phyloP scores from a whole-genome alignment of 2,888 invertebrate species.

The Branchinecta sandiegonensis region DNA sequence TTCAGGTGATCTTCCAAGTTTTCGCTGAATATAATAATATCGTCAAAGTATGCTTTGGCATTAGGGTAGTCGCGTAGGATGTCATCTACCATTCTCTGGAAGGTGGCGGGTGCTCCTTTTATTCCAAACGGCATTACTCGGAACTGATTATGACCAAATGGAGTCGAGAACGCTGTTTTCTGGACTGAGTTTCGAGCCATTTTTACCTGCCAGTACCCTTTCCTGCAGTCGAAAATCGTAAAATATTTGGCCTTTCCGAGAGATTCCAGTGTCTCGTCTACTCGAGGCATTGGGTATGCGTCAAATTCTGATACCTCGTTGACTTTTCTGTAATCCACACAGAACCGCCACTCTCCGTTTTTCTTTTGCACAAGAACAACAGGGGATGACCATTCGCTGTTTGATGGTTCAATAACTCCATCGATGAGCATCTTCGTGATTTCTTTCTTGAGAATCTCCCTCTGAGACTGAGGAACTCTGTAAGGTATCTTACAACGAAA shows the following conservation, averaged over 20 bases:
- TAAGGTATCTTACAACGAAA: no score
- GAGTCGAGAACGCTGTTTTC: constrained; percentile 31
- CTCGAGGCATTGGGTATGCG: constrained; percentile 31
- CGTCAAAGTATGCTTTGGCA: no score
- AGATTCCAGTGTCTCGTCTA: constrained; percentile 29
- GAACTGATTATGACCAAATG: constrained; percentile 30
- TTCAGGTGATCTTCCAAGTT: no score
- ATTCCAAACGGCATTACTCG: constrained; percentile 39
- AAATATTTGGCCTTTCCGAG: constrained; percentile 30
- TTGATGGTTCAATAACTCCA: constrained; percentile 26
- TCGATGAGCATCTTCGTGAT: constrained; percentile 16
- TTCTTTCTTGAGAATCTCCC: no score
- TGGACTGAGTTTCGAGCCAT: constrained; percentile 27
- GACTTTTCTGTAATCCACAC: constrained; percentile 29
- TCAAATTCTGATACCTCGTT: constrained; percentile 30
- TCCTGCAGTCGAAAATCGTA: constrained; percentile 26
- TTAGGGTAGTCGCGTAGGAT: no score
- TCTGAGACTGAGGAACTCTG: no score
- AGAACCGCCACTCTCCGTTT: constrained; percentile 28
- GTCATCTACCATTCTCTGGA: constrained; percentile 30
- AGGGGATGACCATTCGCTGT: constrained; percentile 26
- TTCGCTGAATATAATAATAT: no score
- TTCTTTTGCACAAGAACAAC: constrained; percentile 26
- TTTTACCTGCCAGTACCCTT: constrained; percentile 30
- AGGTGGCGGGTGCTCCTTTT: constrained; percentile 30